These are phyloP conservation scores for Chunga burmeisteri DNA, from an alignment of 2,113 vertebrate species.

Conservation along the genomic window DNA sequence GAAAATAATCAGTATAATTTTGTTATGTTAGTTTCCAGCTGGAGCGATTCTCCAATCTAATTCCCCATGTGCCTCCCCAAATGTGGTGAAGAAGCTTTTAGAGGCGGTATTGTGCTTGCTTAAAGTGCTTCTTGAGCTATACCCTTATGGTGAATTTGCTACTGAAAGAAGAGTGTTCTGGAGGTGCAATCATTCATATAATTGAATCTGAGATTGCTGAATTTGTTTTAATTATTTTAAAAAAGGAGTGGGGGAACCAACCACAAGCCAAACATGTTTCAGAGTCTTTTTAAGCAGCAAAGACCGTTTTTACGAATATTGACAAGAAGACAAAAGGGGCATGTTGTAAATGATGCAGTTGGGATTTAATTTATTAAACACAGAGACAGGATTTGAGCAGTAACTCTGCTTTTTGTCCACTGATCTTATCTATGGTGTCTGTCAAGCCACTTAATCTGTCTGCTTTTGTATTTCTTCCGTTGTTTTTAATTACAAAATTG, in stretches of 20 bases:
- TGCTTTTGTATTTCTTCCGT: constrained; percentile 2
- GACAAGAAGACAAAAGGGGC: not conserved
- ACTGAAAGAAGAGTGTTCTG: not conserved
- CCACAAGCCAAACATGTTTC: not conserved
- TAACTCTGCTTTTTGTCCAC: constrained; percentile 33
- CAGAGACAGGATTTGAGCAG: not conserved
- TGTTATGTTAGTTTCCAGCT: constrained; percentile 23
- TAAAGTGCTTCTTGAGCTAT: not conserved
- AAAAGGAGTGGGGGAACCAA: not conserved
- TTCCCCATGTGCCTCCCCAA: constrained; percentile 39
- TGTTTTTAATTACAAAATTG: constrained; percentile 9
- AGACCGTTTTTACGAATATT: not conserved
- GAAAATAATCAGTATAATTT: constrained; percentile 24
- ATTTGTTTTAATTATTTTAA: not conserved
- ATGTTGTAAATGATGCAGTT: not conserved
- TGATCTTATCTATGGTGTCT: constrained; percentile 25
- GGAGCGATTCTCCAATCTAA: constrained; percentile 36
- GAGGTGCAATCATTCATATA: not conserved
- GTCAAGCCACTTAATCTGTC: constrained; percentile 3
- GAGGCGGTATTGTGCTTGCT: not conserved
- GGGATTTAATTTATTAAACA: not conserved
- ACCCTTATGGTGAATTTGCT: not conserved
- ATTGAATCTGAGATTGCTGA: not conserved
- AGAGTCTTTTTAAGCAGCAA: not conserved
- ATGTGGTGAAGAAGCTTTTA: constrained; percentile 16